Evolutionary conservation across 1,140 invertebrate species (phyloP), one percentile per base, ranked within the genome.

Genomic region (Ctenoplectra terminalis): DNA sequence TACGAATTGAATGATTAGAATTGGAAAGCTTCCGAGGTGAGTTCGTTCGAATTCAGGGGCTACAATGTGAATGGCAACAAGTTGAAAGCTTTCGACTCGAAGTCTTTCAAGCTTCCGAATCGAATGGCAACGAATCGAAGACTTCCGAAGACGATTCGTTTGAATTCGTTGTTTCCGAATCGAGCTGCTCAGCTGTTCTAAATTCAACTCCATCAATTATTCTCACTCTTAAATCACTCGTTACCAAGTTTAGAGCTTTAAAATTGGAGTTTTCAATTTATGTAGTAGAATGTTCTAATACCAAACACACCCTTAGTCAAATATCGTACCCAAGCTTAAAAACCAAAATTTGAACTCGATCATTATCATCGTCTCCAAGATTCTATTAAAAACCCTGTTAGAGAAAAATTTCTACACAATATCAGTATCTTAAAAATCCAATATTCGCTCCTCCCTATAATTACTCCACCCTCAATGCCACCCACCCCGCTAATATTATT

Each of bases 141-240:
- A 48, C 75, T 70, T 77, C 64, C 64, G 40, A 20, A 67, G 8
- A 20, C n/a, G 29, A 64, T 66, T 26, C 63, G 40, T 46, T 43
- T 43, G 61, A 26, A 43, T 64, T n/a, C 26, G n/a, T 40, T 40
- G 37, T 13, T 40, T 15, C 37, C 61, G 37, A 15, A n/a, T 13
- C n/a, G 1, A 43, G n/a, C 26, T 61, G 7, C 31, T 31, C 20
- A 20, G 20, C 9, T 8, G 31, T n/a, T n/a, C n/a, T n/a, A n/a
- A n/a, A n/a, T n/a, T n/a, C n/a, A n/a, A n/a, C n/a, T n/a, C n/a
- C n/a, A n/a, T n/a, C n/a, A n/a, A n/a, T n/a, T n/a, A n/a, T n/a
- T n/a, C n/a, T n/a, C n/a, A n/a, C n/a, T n/a, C n/a, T n/a, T n/a
- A n/a, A n/a, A n/a, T n/a, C n/a, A n/a, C n/a, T n/a, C n/a, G n/a